Conservation (phyloP, 1,140 invertebrate genomes). For the Chelonus insularis region DNA sequence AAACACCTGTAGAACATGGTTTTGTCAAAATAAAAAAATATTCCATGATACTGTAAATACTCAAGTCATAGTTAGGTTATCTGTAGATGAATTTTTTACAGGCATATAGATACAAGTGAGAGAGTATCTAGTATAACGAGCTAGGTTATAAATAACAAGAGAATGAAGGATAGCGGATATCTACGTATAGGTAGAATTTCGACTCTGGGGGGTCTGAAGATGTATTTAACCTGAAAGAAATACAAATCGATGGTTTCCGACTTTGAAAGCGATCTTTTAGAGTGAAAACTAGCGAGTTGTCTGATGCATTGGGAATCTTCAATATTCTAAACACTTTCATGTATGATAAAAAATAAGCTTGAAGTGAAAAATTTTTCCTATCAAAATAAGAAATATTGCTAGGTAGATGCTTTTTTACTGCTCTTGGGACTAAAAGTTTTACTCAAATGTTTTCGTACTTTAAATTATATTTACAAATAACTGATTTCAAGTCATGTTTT, state of each 20-base stretch:
- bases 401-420: constrained; percentile 13
- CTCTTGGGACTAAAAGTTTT: constrained; percentile 47
- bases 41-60: no score
- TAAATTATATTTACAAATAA: constrained; percentile 54
- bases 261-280: constrained; percentile 17
- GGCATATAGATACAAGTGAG: not conserved
- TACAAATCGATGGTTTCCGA: not conserved
- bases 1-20: no score
- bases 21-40: no score
- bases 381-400: constrained; percentile 35
- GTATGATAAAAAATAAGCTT: not conserved
- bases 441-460: constrained; percentile 48
- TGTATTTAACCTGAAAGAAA: constrained; percentile 26
- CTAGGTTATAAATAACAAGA: not conserved
- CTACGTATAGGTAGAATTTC: not conserved
- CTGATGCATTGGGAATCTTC: constrained; percentile 49
- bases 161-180: not conserved
- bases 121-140: not conserved
- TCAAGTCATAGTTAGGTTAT: no score
- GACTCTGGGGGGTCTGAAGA: constrained; percentile 12
- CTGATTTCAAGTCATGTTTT: constrained; percentile 49
- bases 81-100: no score
- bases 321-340: constrained; percentile 27
- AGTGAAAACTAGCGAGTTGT: constrained; percentile 21
- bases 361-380: constrained; percentile 47